These are phyloP conservation scores for Halictus quadricinctus DNA, from an alignment of 2,888 invertebrate genomes.

Conservation along the genomic window DNA sequence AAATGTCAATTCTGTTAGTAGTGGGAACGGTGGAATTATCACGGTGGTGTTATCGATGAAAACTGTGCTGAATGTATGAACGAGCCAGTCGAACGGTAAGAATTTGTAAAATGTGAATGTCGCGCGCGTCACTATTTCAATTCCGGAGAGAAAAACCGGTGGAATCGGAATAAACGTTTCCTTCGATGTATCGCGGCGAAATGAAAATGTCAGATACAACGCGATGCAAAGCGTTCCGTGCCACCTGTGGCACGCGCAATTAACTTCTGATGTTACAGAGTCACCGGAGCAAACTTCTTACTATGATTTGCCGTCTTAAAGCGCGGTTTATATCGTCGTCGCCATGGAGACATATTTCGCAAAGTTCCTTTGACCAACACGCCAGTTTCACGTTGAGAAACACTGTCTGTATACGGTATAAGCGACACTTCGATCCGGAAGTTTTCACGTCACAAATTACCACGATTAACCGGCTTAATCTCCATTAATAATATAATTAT, in stretches of 20 bases:
- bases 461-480: too few species aligned
- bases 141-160: neutral
- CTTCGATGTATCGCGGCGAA: neutral
- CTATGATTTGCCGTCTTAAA: constrained; percentile 3
- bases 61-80: neutral
- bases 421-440: too few species aligned
- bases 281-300: constrained; percentile 11
- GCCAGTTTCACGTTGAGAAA: neutral
- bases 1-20: neutral
- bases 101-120: neutral
- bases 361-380: neutral
- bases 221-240: constrained; percentile 1
- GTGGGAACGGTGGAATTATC: neutral
- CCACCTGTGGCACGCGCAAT: constrained; percentile 20
- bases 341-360: neutral
- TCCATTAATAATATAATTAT: too few species aligned
- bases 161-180: neutral
- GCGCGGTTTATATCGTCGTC: neutral
- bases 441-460: too few species aligned
- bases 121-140: neutral
- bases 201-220: constrained; percentile 9
- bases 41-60: neutral
- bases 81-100: neutral
- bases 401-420: neutral
- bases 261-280: constrained; percentile 12